phyloP scores from a whole-genome alignment of 2,888 invertebrate species.

The Lasioglossum oenotherae region DNA sequence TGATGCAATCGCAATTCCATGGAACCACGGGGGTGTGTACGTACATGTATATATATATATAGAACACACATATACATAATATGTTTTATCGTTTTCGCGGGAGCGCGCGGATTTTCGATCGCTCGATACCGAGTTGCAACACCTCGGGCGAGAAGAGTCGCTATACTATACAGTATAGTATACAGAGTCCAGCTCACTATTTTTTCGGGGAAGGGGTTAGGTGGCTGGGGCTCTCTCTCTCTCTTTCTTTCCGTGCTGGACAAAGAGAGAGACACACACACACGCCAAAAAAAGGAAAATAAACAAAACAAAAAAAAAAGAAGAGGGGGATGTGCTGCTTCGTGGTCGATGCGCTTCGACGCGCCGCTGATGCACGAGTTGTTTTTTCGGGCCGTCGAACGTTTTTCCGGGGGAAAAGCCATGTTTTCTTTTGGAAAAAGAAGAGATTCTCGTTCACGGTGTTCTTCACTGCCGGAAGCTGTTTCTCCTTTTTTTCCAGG shows the following conservation, averaged over 20 bases:
- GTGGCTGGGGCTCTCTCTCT: background rate
- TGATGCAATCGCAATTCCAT: constrained; percentile 65
- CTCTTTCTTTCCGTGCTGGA: background rate
- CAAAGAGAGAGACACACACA: background rate
- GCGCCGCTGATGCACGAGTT: constrained; percentile 53
- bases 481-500: constrained; percentile 52
- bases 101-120: constrained; percentile 36
- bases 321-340: constrained; percentile 65
- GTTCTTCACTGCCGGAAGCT: constrained; percentile 43
- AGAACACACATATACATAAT: background rate
- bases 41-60: background rate
- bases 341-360: constrained; percentile 60
- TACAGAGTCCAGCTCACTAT: constrained; percentile 17
- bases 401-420: constrained; percentile 31
- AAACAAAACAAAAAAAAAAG: constrained; percentile 21
- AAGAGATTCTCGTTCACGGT: constrained; percentile 61
- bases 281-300: background rate
- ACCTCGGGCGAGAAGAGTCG: constrained; percentile 28
- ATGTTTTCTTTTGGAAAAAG: constrained; percentile 44
- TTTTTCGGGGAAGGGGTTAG: constrained; percentile 28
- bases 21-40: constrained; percentile 56
- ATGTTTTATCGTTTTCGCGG: constrained; percentile 39
- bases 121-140: constrained; percentile 51
- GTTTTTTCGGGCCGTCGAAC: constrained; percentile 40
- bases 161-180: too few relatives aligned